Conservation (phyloP, 2,113 vertebrate genomes). For the Martes martes region DNA sequence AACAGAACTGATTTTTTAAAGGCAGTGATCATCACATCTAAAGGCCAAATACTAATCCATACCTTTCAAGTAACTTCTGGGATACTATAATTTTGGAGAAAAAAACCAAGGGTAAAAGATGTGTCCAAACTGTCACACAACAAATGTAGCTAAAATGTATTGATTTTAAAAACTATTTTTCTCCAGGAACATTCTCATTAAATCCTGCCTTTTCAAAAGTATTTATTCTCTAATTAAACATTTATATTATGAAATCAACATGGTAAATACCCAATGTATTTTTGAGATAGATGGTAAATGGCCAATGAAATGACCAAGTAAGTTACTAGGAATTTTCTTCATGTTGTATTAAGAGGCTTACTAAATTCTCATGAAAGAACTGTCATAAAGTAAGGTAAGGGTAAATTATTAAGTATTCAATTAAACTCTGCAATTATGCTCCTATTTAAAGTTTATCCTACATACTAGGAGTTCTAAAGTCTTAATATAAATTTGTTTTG, state of each 20-base stretch:
- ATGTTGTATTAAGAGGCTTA: neutral
- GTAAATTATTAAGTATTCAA: slow-evolving; percentile 9
- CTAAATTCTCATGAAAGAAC: neutral
- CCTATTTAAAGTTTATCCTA: slow-evolving; percentile 21
- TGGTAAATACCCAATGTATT: neutral
- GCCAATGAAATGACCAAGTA: neutral
- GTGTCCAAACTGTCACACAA: neutral
- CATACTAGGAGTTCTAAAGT: slow-evolving; percentile 1
- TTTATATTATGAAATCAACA: neutral
- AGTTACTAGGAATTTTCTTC: neutral
- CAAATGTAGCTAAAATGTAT: neutral
- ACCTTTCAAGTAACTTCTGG: neutral
- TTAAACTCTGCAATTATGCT: neutral
- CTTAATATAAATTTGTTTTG: neutral
- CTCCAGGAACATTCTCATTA: neutral
- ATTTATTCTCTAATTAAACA: slow-evolving; percentile 32
- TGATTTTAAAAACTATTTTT: slow-evolving; percentile 18
- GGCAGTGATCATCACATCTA: neutral
- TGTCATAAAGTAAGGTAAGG: neutral
- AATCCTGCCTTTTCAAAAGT: neutral
- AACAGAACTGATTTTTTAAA: slow-evolving; percentile 40
- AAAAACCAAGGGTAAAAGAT: neutral
- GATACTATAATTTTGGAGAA: neutral
- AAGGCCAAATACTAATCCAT: slow-evolving; percentile 16
- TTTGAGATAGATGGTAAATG: slow-evolving; percentile 5